Evolutionary conservation across 2,113 vertebrate species (phyloP), one percentile per base, ranked within the genome.

Genomic region (Siniperca chuatsi): DNA sequence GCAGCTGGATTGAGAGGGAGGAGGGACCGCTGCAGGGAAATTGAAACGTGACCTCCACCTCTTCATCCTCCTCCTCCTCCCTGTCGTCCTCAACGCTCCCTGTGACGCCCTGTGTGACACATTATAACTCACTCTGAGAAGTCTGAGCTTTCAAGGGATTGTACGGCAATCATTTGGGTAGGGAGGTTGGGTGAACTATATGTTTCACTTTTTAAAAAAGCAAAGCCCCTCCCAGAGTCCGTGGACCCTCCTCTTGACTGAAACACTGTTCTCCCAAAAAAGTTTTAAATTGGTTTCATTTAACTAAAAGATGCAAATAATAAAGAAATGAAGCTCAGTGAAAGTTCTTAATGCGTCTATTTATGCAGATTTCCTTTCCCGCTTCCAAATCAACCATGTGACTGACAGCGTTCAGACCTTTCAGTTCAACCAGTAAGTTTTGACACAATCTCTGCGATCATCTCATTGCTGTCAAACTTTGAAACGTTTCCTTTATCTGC

Each of bases 31-130:
- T 65, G 40, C 29, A 33, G 75, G 76, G 69, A 79, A 75, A 82
- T 44, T 86, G 79, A 90, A 91, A 88, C 21, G 23, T 90, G 83
- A 92, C 78, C 90, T 86, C 83, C 44, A 64, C 74, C 54, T 60
- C 50, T 64, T 58, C 68, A 42, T 60, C 65, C 23, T 55, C 65
- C 72, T 68, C 46, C 20, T 44, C 10, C 20, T 6, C 55, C 73
- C 69, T 8, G 0, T 57, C 42, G 21, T 74, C 84, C 73, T 74
- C 40, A 77, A 50, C 5, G 4, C 55, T 83, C 78, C 60, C 55
- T 66, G 37, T 69, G 65, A 42, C 61, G 3, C 78, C 69, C 72
- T 61, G 52, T 20, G 48, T 83, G 79, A 79, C 67, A 78, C 79
- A 83, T 37, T 37, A 37, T 55, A 86, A 86, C 75, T 79, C 66